phyloP scores from a whole-genome alignment of 2,888 invertebrate genomes.

The Microplitis deprimator region DNA sequence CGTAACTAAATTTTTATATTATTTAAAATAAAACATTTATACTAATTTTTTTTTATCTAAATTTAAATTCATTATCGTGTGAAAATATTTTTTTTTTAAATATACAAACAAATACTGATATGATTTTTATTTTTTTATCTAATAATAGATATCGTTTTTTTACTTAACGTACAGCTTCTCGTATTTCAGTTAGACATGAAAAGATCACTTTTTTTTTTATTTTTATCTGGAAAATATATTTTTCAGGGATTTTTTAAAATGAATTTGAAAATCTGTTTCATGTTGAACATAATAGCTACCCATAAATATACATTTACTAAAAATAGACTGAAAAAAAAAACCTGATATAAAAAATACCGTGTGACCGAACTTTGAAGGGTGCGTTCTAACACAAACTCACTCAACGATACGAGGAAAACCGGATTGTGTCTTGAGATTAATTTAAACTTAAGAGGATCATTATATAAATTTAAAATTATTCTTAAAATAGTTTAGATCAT shows the following conservation, averaged over 20 bases:
- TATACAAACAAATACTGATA: no score
- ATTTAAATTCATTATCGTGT: no score
- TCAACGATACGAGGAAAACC: slow-evolving; percentile 49
- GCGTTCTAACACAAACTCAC: background rate
- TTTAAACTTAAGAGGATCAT: slow-evolving; percentile 60
- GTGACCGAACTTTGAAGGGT: background rate
- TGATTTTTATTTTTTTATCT: background rate
- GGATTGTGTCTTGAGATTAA: slow-evolving; percentile 62
- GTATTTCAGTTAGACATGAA: no score
- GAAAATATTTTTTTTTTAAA: no score
- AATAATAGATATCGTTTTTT: background rate
- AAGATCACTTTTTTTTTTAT: no score
- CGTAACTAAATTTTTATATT: background rate
- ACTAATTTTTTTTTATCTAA: no score
- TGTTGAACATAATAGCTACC: background rate
- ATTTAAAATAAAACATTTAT: background rate
- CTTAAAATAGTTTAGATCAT: slow-evolving; percentile 2
- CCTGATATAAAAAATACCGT: background rate
- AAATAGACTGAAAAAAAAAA: background rate
- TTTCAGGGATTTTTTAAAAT: no score
- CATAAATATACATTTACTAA: background rate
- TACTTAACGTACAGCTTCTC: no score
- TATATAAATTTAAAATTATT: slow-evolving; percentile 53
- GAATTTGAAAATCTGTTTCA: background rate
- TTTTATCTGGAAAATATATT: no score